These are phyloP conservation scores for Drosophila parabipectinata DNA, from an alignment of 1,140 invertebrate species.

Conservation along the genomic window DNA sequence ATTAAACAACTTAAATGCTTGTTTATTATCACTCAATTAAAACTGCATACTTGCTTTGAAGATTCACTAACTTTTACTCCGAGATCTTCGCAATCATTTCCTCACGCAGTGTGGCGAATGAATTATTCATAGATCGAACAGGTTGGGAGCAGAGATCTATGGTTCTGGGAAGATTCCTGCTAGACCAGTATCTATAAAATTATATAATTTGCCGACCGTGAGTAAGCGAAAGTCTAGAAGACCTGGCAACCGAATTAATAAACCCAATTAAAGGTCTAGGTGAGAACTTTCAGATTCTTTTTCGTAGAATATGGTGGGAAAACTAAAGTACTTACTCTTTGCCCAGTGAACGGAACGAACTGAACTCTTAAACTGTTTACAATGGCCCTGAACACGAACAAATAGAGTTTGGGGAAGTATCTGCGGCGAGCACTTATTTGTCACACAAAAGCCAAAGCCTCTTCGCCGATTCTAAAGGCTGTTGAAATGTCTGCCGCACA, in stretches of 20 bases:
- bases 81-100: conserved; percentile 5
- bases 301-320: conserved; percentile 1
- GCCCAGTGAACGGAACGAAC: conserved; percentile 36
- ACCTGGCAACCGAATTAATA: neutral
- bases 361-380: conserved; percentile 69
- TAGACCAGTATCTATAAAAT: conserved; percentile 14
- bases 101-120: conserved; percentile 9
- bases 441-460: conserved; percentile 49
- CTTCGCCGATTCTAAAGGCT: conserved; percentile 57
- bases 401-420: conserved; percentile 48
- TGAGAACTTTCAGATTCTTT: conserved; percentile 1
- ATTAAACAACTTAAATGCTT: neutral
- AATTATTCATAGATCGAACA: conserved; percentile 28
- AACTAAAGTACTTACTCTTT: conserved; percentile 34
- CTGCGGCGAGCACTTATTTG: conserved; percentile 36
- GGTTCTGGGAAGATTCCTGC: conserved; percentile 8
- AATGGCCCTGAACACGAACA: conserved; percentile 62
- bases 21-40: conserved; percentile 4
- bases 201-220: conserved; percentile 1
- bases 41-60: conserved; percentile 2
- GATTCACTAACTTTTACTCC: conserved; percentile 10
- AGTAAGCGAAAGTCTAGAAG: conserved; percentile 5
- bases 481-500: conserved; percentile 39
- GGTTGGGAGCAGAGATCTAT: conserved; percentile 7
- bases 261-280: neutral